Percentiles rank a stretch among this genome's conserved stretches.
phyloP scores from a whole-genome alignment of 2,113 vertebrate species.

The Oceanodroma tethys region DNA sequence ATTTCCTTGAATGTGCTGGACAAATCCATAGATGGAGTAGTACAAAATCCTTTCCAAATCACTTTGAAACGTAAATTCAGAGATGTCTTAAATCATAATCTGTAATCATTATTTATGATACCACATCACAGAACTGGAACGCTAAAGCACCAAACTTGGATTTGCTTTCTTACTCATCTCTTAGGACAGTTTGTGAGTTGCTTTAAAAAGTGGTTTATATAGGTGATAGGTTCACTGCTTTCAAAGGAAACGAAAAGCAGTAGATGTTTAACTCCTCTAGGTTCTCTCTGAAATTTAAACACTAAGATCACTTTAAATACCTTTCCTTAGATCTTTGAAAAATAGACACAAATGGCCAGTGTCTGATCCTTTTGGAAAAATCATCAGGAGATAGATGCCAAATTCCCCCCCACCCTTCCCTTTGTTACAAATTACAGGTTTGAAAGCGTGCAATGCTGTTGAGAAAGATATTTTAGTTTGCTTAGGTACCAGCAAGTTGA shows the following conservation, averaged over 20 bases:
- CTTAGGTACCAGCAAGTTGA: not conserved
- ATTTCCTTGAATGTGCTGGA: slow-evolving; percentile 2
- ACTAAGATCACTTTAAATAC: not conserved
- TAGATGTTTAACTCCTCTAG: not conserved
- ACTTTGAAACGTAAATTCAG: not conserved
- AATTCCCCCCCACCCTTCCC: not conserved
- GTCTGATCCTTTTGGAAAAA: not conserved
- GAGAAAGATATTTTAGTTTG: not conserved
- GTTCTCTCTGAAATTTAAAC: not conserved
- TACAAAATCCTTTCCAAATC: not conserved
- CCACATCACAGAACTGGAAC: not conserved
- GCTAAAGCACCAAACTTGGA: not conserved
- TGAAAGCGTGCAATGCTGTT: not conserved
- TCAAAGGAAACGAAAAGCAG: not conserved
- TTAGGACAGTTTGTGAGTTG: not conserved
- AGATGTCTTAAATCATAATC: not conserved
- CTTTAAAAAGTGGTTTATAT: not conserved
- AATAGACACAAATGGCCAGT: not conserved
- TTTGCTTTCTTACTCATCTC: not conserved
- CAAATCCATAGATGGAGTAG: not conserved
- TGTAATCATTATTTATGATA: not conserved
- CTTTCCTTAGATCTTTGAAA: not conserved
- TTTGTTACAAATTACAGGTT: not conserved
- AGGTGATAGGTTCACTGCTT: not conserved
- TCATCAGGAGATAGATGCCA: not conserved